Percentiles rank a stretch among this genome's conserved stretches.
Evolutionary conservation across 2,888 invertebrate species (phyloP).

Genomic region (Cryptophagus acutangulus): DNA sequence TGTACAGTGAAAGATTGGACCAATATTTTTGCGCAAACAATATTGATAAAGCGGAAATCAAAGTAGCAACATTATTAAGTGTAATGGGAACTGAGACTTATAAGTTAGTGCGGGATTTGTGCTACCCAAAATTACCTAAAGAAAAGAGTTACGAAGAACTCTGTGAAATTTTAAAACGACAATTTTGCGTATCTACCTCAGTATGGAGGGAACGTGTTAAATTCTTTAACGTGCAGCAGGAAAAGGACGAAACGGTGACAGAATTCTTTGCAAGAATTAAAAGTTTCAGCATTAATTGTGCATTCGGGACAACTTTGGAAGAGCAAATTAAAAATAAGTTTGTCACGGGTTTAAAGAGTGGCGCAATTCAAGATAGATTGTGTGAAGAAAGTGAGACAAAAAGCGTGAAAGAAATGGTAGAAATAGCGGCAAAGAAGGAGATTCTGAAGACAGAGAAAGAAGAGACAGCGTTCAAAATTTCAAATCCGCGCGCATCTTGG

Average conservation of each 20-base stretch:
- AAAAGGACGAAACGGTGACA: constrained; percentile 16
- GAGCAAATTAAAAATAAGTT: constrained; percentile 21
- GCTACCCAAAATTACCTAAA: constrained; percentile 25
- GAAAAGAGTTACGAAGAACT: constrained; percentile 23
- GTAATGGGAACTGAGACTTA: constrained; percentile 17
- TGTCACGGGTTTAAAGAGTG: constrained; percentile 16
- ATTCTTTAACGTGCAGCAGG: constrained; percentile 26
- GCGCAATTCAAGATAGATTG: constrained; percentile 19
- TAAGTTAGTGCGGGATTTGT: constrained; percentile 23
- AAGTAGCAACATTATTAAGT: constrained; percentile 23
- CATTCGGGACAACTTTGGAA: constrained; percentile 21
- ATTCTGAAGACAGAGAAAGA: too few relatives aligned
- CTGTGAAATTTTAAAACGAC: constrained; percentile 14
- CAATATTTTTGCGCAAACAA: constrained; percentile 14
- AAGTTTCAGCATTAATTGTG: constrained; percentile 24
- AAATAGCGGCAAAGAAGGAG: constrained; percentile 6
- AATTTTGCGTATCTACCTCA: constrained; percentile 19
- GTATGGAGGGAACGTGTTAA: constrained; percentile 21
- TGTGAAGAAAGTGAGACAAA: constrained; percentile 19
- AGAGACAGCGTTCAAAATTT: constrained; percentile 3
- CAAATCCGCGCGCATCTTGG: not conserved
- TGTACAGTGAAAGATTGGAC: constrained; percentile 14
- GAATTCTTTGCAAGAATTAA: constrained; percentile 24
- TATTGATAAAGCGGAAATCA: constrained; percentile 7
- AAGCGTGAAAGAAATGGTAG: not conserved